Base-by-base conservation (phyloP, 2,888 invertebrate species). In the Cephus nigrinus region DNA sequence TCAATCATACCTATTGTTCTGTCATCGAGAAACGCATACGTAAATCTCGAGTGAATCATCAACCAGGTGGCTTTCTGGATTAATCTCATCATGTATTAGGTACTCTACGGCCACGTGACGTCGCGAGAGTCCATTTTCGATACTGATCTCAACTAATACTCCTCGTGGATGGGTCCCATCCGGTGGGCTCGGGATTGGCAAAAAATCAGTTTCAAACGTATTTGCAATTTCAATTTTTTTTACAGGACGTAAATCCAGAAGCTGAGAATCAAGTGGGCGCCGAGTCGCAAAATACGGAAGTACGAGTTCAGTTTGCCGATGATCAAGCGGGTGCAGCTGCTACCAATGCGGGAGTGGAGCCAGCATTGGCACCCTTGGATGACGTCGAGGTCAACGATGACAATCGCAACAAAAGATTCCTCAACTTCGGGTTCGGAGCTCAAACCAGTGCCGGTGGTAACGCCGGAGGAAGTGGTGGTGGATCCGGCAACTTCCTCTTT, bases 401-500 rank as follows among this genome's bases (percentile, higher is more conserved):
- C 89, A 95, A 96, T 92, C 94, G 97, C 88, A 96, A 96, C 92
- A 97, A 97, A 92, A 94, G 97, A 93, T 96, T 95, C 92, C 93
- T 95, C 87, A 95, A 94, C 89, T 95, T 95, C 90, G 95, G 95
- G 72, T 89, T 91, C 35, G 92, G 92, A 79, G 82, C 80, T 12
- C 86, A 86, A 32, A 80, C 80, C 77, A 90, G 90, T 73, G 85
- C 87, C 75, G 88, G 87, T 32, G 93, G 93, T 74, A 91, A 88
- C 69, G 89, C 86, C 73, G 87, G 86, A 78, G 91, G 91, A 69
- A 89, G 92, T 81, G 92, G 92, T 15, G 96, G 95, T 83, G 96
- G 96, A 77, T 96, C 96, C 75, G 97, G 97, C 82, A 97, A 97
- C 93, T 97, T 97, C 94, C 93, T 97, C 85, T 97, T 97, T 92